Evolutionary conservation across 2,888 invertebrate genomes (phyloP).

Genomic region (Acanthosoma haemorrhoidale): DNA sequence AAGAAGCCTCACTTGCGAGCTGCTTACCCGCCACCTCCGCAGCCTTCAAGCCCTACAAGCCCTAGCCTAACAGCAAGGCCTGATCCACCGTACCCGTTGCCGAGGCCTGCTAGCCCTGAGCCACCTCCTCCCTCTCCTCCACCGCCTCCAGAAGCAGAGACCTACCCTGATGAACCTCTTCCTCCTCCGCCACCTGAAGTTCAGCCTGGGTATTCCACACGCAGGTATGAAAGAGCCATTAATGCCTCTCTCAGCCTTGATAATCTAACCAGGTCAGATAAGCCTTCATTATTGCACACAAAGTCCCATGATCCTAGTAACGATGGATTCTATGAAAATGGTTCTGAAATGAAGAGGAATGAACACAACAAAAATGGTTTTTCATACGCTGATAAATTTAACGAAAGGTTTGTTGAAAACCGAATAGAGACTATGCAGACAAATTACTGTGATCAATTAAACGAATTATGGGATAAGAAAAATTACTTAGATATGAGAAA

Average conservation of each 20-base stretch:
- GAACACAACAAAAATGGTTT: conserved; percentile 35
- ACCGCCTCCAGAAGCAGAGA: conserved; percentile 40
- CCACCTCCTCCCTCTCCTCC: conserved; percentile 64
- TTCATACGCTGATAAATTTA: conserved; percentile 35
- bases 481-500: conserved; percentile 32
- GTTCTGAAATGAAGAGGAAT: conserved; percentile 33
- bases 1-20: conserved; percentile 64
- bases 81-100: conserved; percentile 60
- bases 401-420: conserved; percentile 38
- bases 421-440: conserved; percentile 34
- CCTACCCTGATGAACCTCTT: conserved; percentile 37
- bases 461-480: conserved; percentile 37
- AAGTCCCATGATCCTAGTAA: conserved; percentile 27
- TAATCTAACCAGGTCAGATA: conserved; percentile 34
- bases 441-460: conserved; percentile 28
- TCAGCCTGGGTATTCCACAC: neutral
- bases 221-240: conserved; percentile 35
- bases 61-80: conserved; percentile 52
- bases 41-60: conserved; percentile 56
- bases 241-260: conserved; percentile 37
- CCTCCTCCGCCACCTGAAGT: conserved; percentile 39
- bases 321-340: conserved; percentile 36
- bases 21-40: conserved; percentile 45
- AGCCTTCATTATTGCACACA: conserved; percentile 20
- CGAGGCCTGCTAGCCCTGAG: conserved; percentile 54